Evolutionary conservation across 2,113 vertebrate species (phyloP).

Genomic region (Dendrocopos noguchii): DNA sequence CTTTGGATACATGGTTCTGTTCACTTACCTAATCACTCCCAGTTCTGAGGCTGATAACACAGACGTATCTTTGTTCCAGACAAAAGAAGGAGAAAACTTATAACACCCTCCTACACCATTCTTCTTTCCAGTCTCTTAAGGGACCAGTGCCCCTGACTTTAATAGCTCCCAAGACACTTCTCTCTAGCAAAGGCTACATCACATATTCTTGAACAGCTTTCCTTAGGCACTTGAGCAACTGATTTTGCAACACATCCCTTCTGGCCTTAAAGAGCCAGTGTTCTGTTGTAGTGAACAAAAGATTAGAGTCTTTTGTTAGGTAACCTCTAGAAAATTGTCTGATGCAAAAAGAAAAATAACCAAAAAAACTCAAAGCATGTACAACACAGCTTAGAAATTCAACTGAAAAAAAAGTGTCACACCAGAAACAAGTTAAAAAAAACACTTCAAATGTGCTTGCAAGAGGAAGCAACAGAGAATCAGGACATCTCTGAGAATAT

Average conservation of each 20-base stretch:
- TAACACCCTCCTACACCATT: not conserved
- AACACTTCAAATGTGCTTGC: not conserved
- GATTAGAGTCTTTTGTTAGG: not conserved
- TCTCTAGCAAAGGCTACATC: not conserved
- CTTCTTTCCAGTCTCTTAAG: not conserved
- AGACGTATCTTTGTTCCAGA: not conserved
- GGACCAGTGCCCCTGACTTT: not conserved
- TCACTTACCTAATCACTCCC: not conserved
- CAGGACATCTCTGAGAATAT: not conserved
- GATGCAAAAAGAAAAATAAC: not conserved
- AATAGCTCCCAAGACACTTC: conserved; percentile 24
- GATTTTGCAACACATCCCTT: not conserved
- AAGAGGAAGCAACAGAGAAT: not conserved
- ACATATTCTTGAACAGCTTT: conserved; percentile 25
- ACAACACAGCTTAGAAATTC: not conserved
- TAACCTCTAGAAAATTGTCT: not conserved
- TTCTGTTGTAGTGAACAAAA: not conserved
- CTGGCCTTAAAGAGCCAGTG: not conserved
- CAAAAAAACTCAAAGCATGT: not conserved
- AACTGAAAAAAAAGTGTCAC: not conserved
- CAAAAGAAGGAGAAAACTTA: not conserved
- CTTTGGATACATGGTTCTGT: not conserved
- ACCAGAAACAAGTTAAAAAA: not conserved
- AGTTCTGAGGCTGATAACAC: not conserved
- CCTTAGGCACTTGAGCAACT: not conserved